Base-by-base conservation (phyloP, 30 jellyfish, hydroid and myxozoan genomes). In the Catostylus mosaicus region DNA sequence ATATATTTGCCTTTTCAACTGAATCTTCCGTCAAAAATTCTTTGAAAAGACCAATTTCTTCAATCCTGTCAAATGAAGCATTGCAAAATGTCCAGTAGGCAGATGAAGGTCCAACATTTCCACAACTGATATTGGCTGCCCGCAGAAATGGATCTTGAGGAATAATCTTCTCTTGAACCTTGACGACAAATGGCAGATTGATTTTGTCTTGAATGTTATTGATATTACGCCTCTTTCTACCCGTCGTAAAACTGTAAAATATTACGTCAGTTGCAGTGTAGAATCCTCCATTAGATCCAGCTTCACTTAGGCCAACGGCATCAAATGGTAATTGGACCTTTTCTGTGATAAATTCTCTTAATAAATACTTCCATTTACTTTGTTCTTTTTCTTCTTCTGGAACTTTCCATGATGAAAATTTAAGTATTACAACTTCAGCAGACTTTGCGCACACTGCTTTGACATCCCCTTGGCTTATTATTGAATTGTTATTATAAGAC, bases 211-310 rank as follows among this genome's bases (percentile, higher is more conserved):
- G 52, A 19, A 12, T 33, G 1, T 64, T 3, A 7, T 2, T 34
- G 12, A 40, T 34, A 19, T 56, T 31, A 1, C 85, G 18, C 69
- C 35, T 80, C 51, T 77, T 9, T 27, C 30, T 48, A 10, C 78
- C 35, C 0, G 67, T 7, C 9, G 23, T 67, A 20, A 80, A 26
- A 3, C 84, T 84, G 48, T 80, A 80, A 72, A 80, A 63, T 36
- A 80, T 69, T 45, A 80, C 90, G 40, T 80, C 90, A 29, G 90
- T 80, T 0, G 90, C 77, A 24, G 52, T 34, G 23, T 46, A 80
- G 69, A 80, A 47, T 34, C 90, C 90, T 30, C 90, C 90, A 26
- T 80, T 80, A 30, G 90, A 80, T 22, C 8, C 14, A 20, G 66
- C 90, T 57, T 80, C 90, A 36, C 74, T 62, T 16, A 80, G 40